phyloP scores from a whole-genome alignment of 2,888 invertebrate species.

The Drosophila rellima region DNA sequence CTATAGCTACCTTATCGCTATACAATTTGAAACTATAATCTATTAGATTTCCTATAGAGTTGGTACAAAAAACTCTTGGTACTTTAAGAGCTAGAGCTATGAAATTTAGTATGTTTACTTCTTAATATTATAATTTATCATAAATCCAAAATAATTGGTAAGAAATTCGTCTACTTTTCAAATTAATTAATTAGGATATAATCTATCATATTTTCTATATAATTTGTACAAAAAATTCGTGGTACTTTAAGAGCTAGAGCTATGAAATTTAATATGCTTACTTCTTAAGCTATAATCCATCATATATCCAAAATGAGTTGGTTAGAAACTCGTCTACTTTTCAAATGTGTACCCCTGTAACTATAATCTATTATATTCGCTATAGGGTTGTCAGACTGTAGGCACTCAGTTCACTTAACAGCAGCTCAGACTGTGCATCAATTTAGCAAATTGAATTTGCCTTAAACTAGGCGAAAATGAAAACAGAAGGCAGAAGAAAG shows the following conservation, averaged over 20 bases:
- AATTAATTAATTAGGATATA: background rate
- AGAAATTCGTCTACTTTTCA: background rate
- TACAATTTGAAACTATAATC: background rate
- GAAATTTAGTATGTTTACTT: background rate
- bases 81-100: background rate
- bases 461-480: slow-evolving; percentile 28
- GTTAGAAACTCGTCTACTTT: background rate
- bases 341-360: background rate
- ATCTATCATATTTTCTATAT: background rate
- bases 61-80: background rate
- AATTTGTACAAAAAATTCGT: background rate
- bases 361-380: background rate
- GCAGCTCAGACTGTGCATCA: slow-evolving; percentile 23
- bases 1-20: background rate
- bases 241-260: background rate
- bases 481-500: slow-evolving; percentile 40
- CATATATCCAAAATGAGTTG: too few species aligned
- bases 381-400: background rate
- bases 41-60: background rate
- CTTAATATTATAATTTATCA: background rate
- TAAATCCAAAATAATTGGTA: too few species aligned
- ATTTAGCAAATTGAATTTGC: slow-evolving; percentile 61
- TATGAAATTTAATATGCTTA: background rate
- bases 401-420: slow-evolving; percentile 3
- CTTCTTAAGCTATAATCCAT: too few species aligned